Base-by-base conservation (phyloP, 2,797 vertebrate species). In the Danio albolineatus region DNA sequence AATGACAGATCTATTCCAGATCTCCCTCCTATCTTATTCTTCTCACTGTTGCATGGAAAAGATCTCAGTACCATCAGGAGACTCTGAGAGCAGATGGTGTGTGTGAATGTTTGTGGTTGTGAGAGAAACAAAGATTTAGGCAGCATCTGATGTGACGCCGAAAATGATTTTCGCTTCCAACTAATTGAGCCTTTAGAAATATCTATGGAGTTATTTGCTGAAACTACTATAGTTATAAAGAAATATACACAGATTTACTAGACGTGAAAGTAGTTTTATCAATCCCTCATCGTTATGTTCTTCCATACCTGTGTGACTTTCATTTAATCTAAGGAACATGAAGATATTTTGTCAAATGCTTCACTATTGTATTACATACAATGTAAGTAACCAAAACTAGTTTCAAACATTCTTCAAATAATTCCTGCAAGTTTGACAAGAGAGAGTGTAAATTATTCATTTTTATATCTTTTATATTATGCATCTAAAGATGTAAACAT, bases 71-170 rank as follows among this genome's bases (percentile, higher is more conserved):
- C 19, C 38, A 43, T 73, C 49, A 79, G 49, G 44, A 72, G 60
- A 38, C 14, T 14, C 16, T 69, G 21, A 61, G 56, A 80, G 57
- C 73, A 77, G 54, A 65, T 82, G 64, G 2, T 73, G 69, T 38
- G 60, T 59, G 59, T 57, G 49, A 69, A 39, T 70, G 57, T 75
- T 60, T 56, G 41, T 49, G 46, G 38, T 54, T 72, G 59, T 57
- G 65, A 41, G 65, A 28, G n/a, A 39, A 21, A 9, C 36, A 19
- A 19, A 41, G 28, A 76, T 76, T 62, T 53, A 6, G n/a, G 19
- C 48, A 54, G 17, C 49, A 54, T 66, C 49, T 36, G 19, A 56
- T 76, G 13, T 21, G 13, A 43, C 64, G 57, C 6, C 17, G 57
- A 39, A 46, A 38, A 38, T 48, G 4, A 60, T 38, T 48, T 73